Base-by-base conservation (phyloP, 2,113 vertebrate species). In the Platichthys flesus region DNA sequence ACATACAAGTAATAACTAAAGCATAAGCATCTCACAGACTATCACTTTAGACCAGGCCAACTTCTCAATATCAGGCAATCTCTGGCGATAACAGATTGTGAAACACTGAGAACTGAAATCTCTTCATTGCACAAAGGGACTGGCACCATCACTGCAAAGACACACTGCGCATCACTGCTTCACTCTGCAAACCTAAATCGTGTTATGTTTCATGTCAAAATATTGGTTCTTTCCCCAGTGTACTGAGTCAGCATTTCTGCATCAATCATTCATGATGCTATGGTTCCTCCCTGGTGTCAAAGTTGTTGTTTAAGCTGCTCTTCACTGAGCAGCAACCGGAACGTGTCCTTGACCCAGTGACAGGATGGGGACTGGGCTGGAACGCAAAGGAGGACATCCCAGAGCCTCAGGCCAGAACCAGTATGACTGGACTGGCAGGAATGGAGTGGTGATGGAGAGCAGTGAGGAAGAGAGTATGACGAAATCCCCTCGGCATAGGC, bases 251-350 rank as follows among this genome's bases (percentile, higher is more conserved):
- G 92, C 92, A 86, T 65, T 73, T 9, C 5, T 18, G 40, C 86
- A 93, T 94, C 90, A 93, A 92, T 94, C 92, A 93, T 91, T 94
- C 84, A 93, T 91, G 92, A 92, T 88, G 78, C 80, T 76, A 75
- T 71, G 55, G 81, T 85, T 79, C 55, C 62, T 76, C 66, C 60
- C 77, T 69, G 65, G 71, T 81, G 74, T 86, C 81, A 83, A 84
- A 70, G 56, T 76, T 79, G 16, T 35, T 18, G 2, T 60, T 60
- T 37, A 37, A 3, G 28, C 61, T 65, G 61, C 57, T 82, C 83
- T 76, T 71, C 65, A 45, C 51, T 15, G 47, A 82, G 71, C 71
- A 78, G 87, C 66, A 47, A 58, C 15, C 3, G 31, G 79, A 78
- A 81, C 1, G 4, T 65, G 76, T 82, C 91, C 90, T 92, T 91